A percentile compares a stretch with the other conserved stretches of the same genome.
These are phyloP conservation scores for Polyergus mexicanus DNA, from an alignment of 1,140 invertebrate species.

Conservation along the genomic window DNA sequence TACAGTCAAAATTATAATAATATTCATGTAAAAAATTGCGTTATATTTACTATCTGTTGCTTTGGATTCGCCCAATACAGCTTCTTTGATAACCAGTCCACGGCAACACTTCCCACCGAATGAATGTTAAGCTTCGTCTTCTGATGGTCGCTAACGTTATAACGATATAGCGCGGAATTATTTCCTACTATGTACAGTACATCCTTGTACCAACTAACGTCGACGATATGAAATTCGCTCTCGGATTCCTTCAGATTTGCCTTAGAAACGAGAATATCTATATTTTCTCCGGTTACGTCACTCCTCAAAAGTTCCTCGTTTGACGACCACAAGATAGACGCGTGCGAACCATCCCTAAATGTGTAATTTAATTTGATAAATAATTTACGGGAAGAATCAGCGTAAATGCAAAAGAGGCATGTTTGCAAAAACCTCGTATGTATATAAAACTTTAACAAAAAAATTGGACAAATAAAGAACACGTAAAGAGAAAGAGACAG, in stretches of 20 bases:
- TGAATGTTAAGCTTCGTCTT: slow-evolving; percentile 89
- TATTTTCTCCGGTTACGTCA: slow-evolving; percentile 91
- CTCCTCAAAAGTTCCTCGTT: slow-evolving; percentile 90
- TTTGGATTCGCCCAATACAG: slow-evolving; percentile 96
- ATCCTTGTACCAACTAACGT: slow-evolving; percentile 91
- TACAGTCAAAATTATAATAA: no score
- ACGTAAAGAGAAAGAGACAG: no score
- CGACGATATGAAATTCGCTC: slow-evolving; percentile 88
- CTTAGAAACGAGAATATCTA: slow-evolving; percentile 89
- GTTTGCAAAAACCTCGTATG: background rate
- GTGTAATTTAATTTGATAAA: slow-evolving; percentile 3
- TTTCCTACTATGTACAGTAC: slow-evolving; percentile 92
- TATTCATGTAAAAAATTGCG: no score
- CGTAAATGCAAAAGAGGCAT: background rate
- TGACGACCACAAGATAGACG: slow-evolving; percentile 91
- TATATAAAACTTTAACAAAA: background rate
- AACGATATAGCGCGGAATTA: slow-evolving; percentile 90
- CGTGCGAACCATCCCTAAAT: slow-evolving; percentile 84
- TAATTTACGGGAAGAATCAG: background rate
- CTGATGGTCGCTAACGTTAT: slow-evolving; percentile 89
- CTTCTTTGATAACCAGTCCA: slow-evolving; percentile 95
- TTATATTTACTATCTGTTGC: slow-evolving; percentile 90
- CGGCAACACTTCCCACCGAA: slow-evolving; percentile 92
- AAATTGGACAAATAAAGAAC: background rate
- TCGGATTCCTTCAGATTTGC: slow-evolving; percentile 84